A percentile compares a stretch with the other conserved stretches of the same genome.
Evolutionary conservation across 2,113 vertebrate genomes (phyloP).

Genomic region (Carassius carassius): DNA sequence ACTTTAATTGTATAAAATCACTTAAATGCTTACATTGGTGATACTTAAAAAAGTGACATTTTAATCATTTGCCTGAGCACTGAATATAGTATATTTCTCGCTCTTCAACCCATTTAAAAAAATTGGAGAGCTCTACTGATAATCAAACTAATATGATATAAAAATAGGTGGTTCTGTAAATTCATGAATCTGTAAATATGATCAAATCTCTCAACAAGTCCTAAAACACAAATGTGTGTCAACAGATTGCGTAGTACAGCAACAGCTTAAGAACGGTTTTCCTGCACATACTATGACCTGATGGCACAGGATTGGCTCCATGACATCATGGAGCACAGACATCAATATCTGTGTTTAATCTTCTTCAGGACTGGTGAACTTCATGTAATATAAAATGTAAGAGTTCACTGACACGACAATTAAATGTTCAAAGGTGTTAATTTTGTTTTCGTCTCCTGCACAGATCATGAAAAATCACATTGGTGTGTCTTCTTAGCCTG

Average conservation of each 20-base stretch:
- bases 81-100: too few relatives aligned
- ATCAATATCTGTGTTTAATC: constrained; percentile 5
- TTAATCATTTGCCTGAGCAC: too few relatives aligned
- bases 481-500: not conserved
- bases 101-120: not conserved
- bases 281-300: not conserved
- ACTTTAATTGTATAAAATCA: too few relatives aligned
- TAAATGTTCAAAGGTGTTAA: not conserved
- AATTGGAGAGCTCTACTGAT: not conserved
- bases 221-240: not conserved
- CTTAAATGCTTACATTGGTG: too few relatives aligned
- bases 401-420: too few relatives aligned
- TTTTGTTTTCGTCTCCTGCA: not conserved
- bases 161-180: not conserved
- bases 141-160: not conserved
- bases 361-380: not conserved
- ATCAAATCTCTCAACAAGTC: too few relatives aligned
- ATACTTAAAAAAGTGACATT: not conserved
- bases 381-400: not conserved
- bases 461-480: not conserved
- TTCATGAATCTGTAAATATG: not conserved
- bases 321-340: constrained; percentile 21
- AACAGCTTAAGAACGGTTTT: not conserved
- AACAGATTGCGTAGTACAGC: not conserved
- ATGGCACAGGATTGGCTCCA: not conserved